Conservation (phyloP, 2,797 vertebrate species). For the Propithecus perrieri region DNA sequence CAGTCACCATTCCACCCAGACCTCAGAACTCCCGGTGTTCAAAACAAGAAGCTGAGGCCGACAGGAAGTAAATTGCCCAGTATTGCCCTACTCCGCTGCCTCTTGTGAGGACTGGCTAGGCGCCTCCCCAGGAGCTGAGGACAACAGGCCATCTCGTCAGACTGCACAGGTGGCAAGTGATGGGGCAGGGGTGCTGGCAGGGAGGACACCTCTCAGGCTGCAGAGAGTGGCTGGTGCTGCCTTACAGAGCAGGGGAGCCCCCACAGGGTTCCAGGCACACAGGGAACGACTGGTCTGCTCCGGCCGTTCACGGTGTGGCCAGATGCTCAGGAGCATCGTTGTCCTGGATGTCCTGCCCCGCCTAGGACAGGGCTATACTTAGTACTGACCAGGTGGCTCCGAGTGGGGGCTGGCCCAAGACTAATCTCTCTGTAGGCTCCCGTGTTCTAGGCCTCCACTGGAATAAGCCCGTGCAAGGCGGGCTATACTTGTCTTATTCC, state of each 20-base stretch:
- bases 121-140: neutral
- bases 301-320: neutral
- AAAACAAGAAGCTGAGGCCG: neutral
- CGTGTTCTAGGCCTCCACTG: neutral
- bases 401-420: neutral
- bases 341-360: neutral
- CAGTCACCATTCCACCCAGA: neutral
- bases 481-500: neutral
- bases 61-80: neutral
- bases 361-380: neutral
- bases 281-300: neutral
- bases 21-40: neutral
- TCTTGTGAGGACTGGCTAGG: neutral
- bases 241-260: neutral
- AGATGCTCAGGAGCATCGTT: neutral
- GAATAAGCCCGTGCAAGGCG: neutral
- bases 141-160: neutral
- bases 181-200: neutral
- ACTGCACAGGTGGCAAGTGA: neutral
- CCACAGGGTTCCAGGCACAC: too few species aligned
- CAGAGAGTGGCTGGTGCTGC: neutral
- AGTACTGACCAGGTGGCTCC: neutral
- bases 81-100: fast-evolving
- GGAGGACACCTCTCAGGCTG: neutral
- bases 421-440: neutral